phyloP scores from a whole-genome alignment of 2,888 invertebrate species.

The Andrena chrysosceles region DNA sequence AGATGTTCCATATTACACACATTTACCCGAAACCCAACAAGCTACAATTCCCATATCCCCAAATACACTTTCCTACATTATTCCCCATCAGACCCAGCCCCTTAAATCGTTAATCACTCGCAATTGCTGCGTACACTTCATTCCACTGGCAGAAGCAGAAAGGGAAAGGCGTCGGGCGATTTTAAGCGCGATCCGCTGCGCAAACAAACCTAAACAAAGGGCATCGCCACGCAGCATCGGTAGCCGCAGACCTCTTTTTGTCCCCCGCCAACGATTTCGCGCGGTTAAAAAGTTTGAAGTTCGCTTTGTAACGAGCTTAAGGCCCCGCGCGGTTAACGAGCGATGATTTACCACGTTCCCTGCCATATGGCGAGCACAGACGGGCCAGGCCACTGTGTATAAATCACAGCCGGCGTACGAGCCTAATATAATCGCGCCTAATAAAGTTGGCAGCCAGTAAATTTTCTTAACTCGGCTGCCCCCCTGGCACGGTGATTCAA shows the following conservation, averaged over 20 bases:
- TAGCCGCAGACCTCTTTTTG: slow-evolving; percentile 10
- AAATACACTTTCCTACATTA: no score
- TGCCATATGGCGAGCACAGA: slow-evolving; percentile 69
- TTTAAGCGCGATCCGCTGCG: not conserved
- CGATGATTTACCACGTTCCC: slow-evolving; percentile 71
- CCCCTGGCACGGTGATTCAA: slow-evolving; percentile 45
- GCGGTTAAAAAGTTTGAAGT: slow-evolving; percentile 69
- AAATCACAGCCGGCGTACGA: slow-evolving; percentile 66
- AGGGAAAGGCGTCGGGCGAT: not conserved
- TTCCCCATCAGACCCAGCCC: no score
- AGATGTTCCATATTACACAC: no score
- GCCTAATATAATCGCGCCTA: slow-evolving; percentile 74
- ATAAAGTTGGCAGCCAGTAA: slow-evolving; percentile 74
- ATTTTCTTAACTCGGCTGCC: slow-evolving; percentile 63
- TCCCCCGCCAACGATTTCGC: slow-evolving; percentile 50
- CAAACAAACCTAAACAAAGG: slow-evolving; percentile 14
- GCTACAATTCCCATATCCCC: no score
- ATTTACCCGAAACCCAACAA: no score
- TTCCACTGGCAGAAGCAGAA: not conserved
- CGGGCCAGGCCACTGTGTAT: slow-evolving; percentile 55
- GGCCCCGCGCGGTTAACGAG: slow-evolving; percentile 69
- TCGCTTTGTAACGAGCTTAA: slow-evolving; percentile 71
- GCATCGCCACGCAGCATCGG: slow-evolving; percentile 22
- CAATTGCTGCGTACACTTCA: not conserved
- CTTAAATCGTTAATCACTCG: no score